Base-by-base conservation (phyloP, 1,140 invertebrate genomes). In the Drosophila virilis region DNA sequence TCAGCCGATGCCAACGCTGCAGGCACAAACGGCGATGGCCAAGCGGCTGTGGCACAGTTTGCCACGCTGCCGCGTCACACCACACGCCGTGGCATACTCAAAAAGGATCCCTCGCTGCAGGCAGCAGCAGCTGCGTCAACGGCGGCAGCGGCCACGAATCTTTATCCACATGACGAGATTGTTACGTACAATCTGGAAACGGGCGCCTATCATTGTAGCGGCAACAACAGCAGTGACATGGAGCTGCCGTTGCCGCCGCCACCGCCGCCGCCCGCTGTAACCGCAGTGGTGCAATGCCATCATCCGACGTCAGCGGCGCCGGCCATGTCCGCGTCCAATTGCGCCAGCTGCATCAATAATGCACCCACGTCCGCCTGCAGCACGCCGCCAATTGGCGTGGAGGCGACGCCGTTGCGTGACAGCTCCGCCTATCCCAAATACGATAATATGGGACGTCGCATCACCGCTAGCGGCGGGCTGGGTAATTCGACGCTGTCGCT, bases 361-460 rank as follows among this genome's bases (percentile, higher is more conserved):
- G 79, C 88, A 6, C 72, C 74, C 28, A 58, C 75, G 57, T 93
- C 94, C 45, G 71, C 83, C 92, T 76, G 92, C 88, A 62, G 72
- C 42, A 89, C 90, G 54, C 86, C 86, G 40, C 82, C 90, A 33
- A 77, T 84, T 38, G 22, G 22, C 22, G 85, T 80, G 60, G 82
- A 82, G 55, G 68, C 83, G 10, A 83, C 79, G 6, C 83, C 88
- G 3, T 55, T 92, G 70, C 51, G 85, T 13, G 83, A 88, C 17
- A 88, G 80, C 17, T 79, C 79, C 35, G 88, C 77, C 4, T 90
- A 84, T 6, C 94, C 95, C 13, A 94, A 95, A 37, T 98, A 98
- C 91, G 97, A 98, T 92, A 97, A 97, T 89, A 96, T 98, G 95
- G 97, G 97, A 1, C 96, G 96, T 32, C 94, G 97, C 78, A 96